phyloP scores from a whole-genome alignment of 1,140 invertebrate genomes.

The Orchesella cincta region DNA sequence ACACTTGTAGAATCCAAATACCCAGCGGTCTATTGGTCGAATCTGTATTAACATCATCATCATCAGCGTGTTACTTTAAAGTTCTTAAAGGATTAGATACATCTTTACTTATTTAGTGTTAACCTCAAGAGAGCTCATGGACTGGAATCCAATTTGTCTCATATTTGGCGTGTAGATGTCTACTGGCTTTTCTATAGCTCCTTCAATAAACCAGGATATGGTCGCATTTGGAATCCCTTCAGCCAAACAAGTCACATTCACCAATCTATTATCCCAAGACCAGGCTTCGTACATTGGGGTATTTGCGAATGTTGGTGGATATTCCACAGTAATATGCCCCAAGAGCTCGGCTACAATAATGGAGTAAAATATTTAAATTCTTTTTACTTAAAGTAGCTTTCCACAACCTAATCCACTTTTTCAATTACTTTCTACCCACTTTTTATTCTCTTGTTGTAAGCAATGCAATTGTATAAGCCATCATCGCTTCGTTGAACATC shows the following conservation, averaged over 20 bases:
- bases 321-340: conserved; percentile 81
- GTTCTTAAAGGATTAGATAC: too few species aligned
- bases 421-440: conserved; percentile 60
- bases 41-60: conserved; percentile 56
- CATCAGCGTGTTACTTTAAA: neutral
- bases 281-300: conserved; percentile 69
- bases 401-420: conserved; percentile 64
- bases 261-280: conserved; percentile 76
- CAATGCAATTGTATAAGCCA: conserved; percentile 85
- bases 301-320: conserved; percentile 72
- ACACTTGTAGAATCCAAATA: conserved; percentile 79
- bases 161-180: conserved; percentile 62
- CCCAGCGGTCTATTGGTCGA: conserved; percentile 63
- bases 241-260: conserved; percentile 84
- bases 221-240: conserved; percentile 90
- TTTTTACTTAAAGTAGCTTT: neutral
- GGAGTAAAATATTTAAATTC: neutral
- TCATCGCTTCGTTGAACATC: conserved; percentile 64
- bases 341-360: conserved; percentile 33
- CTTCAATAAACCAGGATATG: conserved; percentile 73
- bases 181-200: conserved; percentile 52
- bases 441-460: conserved; percentile 64
- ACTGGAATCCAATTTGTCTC: conserved; percentile 66
- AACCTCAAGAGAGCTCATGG: conserved; percentile 66
- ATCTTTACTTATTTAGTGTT: too few species aligned